Evolutionary conservation across 2,113 vertebrate genomes (phyloP).

Genomic region (Hippopotamus amphibius): DNA sequence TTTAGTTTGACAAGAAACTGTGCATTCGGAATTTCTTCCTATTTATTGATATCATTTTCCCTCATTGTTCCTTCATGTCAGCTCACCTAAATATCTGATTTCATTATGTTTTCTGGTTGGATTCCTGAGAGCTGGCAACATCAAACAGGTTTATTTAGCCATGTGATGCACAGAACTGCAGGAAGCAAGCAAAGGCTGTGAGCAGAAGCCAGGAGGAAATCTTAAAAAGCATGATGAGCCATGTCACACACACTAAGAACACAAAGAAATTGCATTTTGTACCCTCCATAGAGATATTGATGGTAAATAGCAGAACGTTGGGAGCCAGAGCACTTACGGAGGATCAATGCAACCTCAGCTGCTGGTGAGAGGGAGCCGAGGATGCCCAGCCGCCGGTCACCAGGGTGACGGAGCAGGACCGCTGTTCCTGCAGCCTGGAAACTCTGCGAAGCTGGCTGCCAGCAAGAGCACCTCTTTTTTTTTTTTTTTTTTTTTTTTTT

Average conservation of each 20-base stretch:
- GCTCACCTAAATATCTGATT: constrained; percentile 40
- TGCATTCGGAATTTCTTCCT: constrained; percentile 46
- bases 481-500: not conserved
- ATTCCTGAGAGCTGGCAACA: constrained; percentile 44
- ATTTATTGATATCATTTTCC: constrained; percentile 29
- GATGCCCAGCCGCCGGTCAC: not conserved
- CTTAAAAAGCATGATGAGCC: constrained; percentile 66
- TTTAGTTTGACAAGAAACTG: constrained; percentile 58
- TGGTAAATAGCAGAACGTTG: not conserved
- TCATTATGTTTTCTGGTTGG: constrained; percentile 38
- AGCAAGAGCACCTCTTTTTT: not conserved
- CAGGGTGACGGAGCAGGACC: not conserved
- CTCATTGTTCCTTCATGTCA: constrained; percentile 62
- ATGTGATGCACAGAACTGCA: constrained; percentile 36
- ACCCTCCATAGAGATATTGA: not conserved
- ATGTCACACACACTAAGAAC: constrained; percentile 28
- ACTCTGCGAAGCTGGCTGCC: not conserved
- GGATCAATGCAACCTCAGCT: not conserved
- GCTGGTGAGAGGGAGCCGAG: not conserved
- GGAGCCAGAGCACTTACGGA: not conserved
- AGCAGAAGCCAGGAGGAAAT: constrained; percentile 66
- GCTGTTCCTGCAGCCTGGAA: constrained; percentile 37
- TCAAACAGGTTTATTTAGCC: constrained; percentile 68
- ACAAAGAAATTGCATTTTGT: constrained; percentile 66
- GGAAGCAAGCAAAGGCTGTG: constrained; percentile 68